A percentile compares a stretch with the other conserved stretches of the same genome.
These are phyloP conservation scores for Agrochola macilenta DNA, from an alignment of 2,888 invertebrate genomes.

Conservation along the genomic window DNA sequence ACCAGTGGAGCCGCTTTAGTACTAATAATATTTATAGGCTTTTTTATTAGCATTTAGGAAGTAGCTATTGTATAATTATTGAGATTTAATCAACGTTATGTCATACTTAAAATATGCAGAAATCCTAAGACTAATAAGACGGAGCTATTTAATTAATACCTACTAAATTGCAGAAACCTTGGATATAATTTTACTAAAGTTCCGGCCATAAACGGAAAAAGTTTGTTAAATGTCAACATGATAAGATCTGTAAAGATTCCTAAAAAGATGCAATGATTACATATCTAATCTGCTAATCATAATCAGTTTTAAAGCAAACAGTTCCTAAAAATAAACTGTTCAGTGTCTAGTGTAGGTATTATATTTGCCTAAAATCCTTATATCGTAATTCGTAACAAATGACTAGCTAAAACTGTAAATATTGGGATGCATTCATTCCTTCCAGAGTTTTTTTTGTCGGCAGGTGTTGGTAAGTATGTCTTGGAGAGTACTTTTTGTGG, in stretches of 20 bases:
- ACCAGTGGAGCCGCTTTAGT: conserved; percentile 68
- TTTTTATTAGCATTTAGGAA: not conserved
- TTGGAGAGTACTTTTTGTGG: not conserved
- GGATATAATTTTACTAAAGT: conserved; percentile 8
- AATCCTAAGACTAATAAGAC: conserved; percentile 1
- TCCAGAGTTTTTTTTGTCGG: not conserved
- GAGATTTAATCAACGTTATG: not conserved
- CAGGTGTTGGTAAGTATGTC: not conserved
- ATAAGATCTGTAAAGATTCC: conserved; percentile 15
- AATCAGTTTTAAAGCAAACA: conserved; percentile 3
- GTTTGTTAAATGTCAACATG: conserved; percentile 15
- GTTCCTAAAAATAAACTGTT: not conserved
- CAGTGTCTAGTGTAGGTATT: not conserved
- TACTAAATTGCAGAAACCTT: conserved; percentile 16
- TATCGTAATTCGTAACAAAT: not conserved
- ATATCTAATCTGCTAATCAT: conserved; percentile 8
- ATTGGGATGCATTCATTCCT: not conserved
- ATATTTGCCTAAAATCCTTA: not conserved
- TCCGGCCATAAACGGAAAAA: conserved; percentile 31
- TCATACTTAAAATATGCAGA: not conserved
- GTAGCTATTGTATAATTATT: conserved; percentile 1
- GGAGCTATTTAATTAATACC: conserved; percentile 11
- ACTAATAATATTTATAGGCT: conserved; percentile 11
- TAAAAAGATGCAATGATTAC: not conserved
- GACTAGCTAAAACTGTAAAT: not conserved